These are phyloP conservation scores for Taxidea taxus DNA, from an alignment of 2,113 vertebrate species.

Conservation along the genomic window DNA sequence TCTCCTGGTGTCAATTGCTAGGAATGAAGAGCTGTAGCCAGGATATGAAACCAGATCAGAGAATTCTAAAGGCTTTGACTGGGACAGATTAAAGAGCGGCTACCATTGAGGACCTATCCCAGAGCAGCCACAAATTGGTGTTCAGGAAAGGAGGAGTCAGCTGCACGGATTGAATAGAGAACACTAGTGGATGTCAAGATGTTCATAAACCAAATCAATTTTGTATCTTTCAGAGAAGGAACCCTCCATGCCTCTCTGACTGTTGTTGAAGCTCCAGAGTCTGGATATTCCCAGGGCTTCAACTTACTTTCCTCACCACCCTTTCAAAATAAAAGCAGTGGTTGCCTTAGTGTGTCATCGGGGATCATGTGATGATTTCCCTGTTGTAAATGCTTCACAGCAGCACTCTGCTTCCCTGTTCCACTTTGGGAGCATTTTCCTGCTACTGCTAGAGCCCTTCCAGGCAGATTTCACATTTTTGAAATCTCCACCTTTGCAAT, in stretches of 20 bases:
- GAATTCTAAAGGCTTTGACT: not conserved
- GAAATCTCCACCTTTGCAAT: not conserved
- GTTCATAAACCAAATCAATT: not conserved
- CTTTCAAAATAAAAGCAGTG: not conserved
- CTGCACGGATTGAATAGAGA: not conserved
- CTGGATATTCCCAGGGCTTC: not conserved
- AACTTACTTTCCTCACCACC: not conserved
- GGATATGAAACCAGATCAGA: not conserved
- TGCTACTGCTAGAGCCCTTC: not conserved
- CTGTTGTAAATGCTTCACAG: not conserved
- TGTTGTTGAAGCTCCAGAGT: not conserved
- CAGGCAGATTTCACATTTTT: not conserved
- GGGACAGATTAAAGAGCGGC: not conserved
- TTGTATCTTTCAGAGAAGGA: not conserved
- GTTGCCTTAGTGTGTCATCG: not conserved
- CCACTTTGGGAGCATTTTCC: not conserved
- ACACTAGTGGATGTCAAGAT: not conserved
- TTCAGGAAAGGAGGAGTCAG: not conserved
- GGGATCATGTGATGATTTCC: fast-evolving
- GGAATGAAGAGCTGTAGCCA: not conserved
- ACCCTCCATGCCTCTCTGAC: not conserved
- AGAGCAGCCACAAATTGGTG: not conserved
- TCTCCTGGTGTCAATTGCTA: not conserved
- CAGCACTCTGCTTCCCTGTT: not conserved
- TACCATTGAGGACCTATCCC: not conserved